Evolutionary conservation across 2,797 vertebrate species (phyloP), one percentile per base, ranked within the genome.

Genomic region (Syncerus caffer): DNA sequence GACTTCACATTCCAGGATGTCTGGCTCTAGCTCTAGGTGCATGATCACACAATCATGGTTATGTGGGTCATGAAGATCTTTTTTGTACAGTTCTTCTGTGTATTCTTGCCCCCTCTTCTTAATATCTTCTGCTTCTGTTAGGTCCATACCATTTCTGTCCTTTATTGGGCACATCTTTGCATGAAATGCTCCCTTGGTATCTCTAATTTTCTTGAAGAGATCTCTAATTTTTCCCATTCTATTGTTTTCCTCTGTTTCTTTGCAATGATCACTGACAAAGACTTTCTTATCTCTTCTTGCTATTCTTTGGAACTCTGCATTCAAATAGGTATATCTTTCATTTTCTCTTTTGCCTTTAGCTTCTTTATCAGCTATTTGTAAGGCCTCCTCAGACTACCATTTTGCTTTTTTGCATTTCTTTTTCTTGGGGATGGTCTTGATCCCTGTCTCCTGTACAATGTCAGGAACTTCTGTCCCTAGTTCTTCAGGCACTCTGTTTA

Each of bases 11-110:
- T 67, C 4, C 2, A 34, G n/a, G n/a, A 34, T 67, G 4, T 34
- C 64, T 67, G 64, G 31, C 31, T 64, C 60, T 16, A n/a, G 64
- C n/a, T 21, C n/a, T 19, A 67, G n/a, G n/a, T 67, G 2, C 1
- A 0, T 21, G 64, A 67, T 34, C n/a, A 34, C 4, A 34, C 17
- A 2, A 11, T 19, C 2, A 2, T 64, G 29, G 14, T n/a, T n/a
- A n/a, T 64, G 15, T 64, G 31, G 7, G 62, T n/a, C 15, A n/a
- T 64, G 31, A 17, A 8, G 31, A 64, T n/a, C 3, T 17, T n/a
- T 64, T 64, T 64, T 4, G 17, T 34, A 10, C 11, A 27, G 11
- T 27, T 58, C 11, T 27, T 27, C 57, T 58, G 25, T 58, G 25
- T 58, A 58, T 58, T 58, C 57, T 58, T 58, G 57, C 57, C 25